phyloP scores from a whole-genome alignment of 2,888 invertebrate genomes.

The Papilio demoleus region DNA sequence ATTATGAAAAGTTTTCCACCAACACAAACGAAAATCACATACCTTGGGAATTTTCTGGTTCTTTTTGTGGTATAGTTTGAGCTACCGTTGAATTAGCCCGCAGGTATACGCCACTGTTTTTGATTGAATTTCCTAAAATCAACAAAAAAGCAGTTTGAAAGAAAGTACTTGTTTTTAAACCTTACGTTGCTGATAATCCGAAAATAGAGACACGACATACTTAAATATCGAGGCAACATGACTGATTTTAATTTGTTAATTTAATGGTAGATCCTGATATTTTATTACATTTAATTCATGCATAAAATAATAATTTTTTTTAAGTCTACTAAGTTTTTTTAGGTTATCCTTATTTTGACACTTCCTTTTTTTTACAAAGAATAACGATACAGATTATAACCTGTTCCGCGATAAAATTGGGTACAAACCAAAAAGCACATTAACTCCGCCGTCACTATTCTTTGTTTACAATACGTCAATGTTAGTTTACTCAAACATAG shows the following conservation, averaged over 20 bases:
- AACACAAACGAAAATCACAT: conserved; percentile 42
- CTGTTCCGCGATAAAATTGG: not conserved
- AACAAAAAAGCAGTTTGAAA: not conserved
- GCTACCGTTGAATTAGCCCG: conserved; percentile 60
- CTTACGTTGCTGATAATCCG: not conserved
- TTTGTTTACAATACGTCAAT: conserved; percentile 1
- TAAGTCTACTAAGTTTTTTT: not conserved
- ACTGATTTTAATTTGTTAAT: not conserved
- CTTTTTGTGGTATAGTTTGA: conserved; percentile 51
- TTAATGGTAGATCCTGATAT: not conserved
- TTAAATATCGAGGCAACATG: conserved; percentile 44
- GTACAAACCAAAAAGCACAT: no score
- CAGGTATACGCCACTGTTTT: conserved; percentile 39
- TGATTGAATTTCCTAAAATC: conserved; percentile 43
- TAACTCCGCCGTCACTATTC: no score
- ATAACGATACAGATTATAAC: not conserved
- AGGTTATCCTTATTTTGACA: conserved; percentile 11
- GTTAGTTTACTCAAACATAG: not conserved
- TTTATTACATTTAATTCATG: not conserved
- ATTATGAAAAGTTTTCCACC: no score
- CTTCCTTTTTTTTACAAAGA: not conserved
- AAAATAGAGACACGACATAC: no score
- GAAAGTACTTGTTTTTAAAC: not conserved
- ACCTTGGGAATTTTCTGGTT: conserved; percentile 52
- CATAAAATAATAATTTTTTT: not conserved